Evolutionary conservation across 2,888 invertebrate genomes (phyloP).

Genomic region (Dexiosoma caninum): DNA sequence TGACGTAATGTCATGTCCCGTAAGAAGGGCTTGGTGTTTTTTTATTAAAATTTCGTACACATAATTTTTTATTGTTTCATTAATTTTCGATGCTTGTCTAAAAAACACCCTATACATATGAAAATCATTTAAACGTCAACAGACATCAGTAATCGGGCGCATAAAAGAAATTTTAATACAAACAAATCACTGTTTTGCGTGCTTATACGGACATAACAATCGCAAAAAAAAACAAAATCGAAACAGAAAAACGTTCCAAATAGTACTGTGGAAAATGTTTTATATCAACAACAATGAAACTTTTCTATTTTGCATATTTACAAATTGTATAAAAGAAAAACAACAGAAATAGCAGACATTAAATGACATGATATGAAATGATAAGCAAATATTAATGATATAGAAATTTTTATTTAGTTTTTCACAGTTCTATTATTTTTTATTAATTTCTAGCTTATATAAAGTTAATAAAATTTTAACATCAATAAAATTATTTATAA

Average conservation of each 20-base stretch:
- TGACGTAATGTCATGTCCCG: no score
- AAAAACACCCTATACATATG: no score
- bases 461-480: not conserved
- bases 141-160: not conserved
- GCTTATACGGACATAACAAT: constrained; percentile 37
- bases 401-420: not conserved
- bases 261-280: not conserved
- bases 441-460: no score
- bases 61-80: no score
- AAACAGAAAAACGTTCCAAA: not conserved
- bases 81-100: no score
- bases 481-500: no score
- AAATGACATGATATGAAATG: constrained; percentile 15
- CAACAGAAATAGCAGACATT: not conserved
- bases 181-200: constrained; percentile 52
- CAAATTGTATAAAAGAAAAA: not conserved
- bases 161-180: not conserved
- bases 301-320: not conserved
- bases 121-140: not conserved
- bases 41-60: no score
- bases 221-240: constrained; percentile 3
- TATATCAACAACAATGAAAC: constrained; percentile 14
- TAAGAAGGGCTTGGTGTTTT: no score
- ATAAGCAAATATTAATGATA: constrained; percentile 38
- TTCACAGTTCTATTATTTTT: not conserved